Conservation (phyloP, 1,140 invertebrate genomes). For the Drosophila eugracilis region DNA sequence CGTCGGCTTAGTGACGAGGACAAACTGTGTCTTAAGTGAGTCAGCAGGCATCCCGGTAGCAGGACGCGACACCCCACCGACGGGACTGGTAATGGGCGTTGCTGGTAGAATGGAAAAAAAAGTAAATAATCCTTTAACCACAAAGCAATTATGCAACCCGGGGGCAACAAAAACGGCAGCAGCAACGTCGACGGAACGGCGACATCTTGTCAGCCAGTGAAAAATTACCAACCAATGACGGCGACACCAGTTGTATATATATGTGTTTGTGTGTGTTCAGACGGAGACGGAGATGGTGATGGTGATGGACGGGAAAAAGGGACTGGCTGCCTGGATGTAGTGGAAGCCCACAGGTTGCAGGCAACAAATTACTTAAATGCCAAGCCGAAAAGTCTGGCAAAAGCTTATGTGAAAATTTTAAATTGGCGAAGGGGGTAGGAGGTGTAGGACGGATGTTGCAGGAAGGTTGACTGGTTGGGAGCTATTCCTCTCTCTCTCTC, state of each 20-base stretch:
- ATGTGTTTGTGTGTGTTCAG: too few relatives aligned
- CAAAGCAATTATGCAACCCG: conserved; percentile 78
- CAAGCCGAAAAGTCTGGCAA: conserved; percentile 55
- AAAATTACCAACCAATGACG: conserved; percentile 67
- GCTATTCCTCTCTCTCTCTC: conserved; percentile 2
- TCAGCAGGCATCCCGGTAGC: conserved; percentile 53
- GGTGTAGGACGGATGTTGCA: background rate
- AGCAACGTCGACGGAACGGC: conserved; percentile 28
- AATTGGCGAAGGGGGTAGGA: conserved; percentile 38
- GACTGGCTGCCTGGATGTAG: conserved; percentile 6
- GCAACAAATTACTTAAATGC: conserved; percentile 69
- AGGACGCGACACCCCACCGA: conserved; percentile 3
- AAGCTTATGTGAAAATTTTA: conserved; percentile 60
- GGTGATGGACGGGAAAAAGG: background rate
- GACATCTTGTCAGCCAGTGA: conserved; percentile 76
- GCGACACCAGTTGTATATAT: conserved; percentile 11
- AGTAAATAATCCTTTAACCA: conserved; percentile 75
- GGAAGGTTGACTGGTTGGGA: background rate
- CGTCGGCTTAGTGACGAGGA: conserved; percentile 60
- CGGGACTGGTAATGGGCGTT: conserved; percentile 10
- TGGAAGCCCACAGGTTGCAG: conserved; percentile 62
- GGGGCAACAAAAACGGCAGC: conserved; percentile 11
- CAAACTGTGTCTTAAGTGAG: conserved; percentile 67
- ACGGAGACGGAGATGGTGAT: background rate
- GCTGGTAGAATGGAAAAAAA: conserved; percentile 64